Conservation (phyloP, 2,113 vertebrate genomes). For the Engystomops pustulosus region DNA sequence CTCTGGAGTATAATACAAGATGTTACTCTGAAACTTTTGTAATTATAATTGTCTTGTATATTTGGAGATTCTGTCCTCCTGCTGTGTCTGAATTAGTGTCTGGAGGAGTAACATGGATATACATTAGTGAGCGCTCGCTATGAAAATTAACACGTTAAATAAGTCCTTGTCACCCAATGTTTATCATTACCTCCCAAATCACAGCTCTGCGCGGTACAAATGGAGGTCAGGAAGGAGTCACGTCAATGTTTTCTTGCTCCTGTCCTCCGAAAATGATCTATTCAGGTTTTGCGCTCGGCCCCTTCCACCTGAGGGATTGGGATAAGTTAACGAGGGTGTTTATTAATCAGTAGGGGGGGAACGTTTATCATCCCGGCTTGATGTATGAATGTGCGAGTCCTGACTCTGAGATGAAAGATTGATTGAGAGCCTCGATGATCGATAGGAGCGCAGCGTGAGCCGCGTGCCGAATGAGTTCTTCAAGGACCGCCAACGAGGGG, state of each 20-base stretch:
- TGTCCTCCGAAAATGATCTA: conserved; percentile 35
- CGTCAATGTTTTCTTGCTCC: conserved; percentile 19
- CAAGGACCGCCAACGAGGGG: background rate
- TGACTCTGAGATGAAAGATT: conserved; percentile 52
- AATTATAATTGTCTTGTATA: no score
- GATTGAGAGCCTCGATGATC: conserved; percentile 44
- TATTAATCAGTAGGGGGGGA: conserved; percentile 54
- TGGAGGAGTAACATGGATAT: background rate
- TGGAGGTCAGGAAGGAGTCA: conserved; percentile 34
- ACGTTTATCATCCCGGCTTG: conserved; percentile 45
- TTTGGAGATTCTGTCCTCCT: no score
- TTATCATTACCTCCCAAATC: background rate
- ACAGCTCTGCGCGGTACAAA: background rate
- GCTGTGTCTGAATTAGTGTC: no score
- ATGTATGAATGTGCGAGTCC: conserved; percentile 34
- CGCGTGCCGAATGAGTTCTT: background rate
- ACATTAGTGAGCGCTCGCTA: background rate
- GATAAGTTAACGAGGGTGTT: conserved; percentile 52
- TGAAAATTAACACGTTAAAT: background rate
- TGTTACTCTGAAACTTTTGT: background rate
- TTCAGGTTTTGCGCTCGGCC: conserved; percentile 15
- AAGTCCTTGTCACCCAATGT: background rate
- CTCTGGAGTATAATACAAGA: no score
- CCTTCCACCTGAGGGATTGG: conserved; percentile 29
- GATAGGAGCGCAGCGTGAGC: conserved; percentile 28